phyloP scores from a whole-genome alignment of 2,113 vertebrate species.

The Channa argus region DNA sequence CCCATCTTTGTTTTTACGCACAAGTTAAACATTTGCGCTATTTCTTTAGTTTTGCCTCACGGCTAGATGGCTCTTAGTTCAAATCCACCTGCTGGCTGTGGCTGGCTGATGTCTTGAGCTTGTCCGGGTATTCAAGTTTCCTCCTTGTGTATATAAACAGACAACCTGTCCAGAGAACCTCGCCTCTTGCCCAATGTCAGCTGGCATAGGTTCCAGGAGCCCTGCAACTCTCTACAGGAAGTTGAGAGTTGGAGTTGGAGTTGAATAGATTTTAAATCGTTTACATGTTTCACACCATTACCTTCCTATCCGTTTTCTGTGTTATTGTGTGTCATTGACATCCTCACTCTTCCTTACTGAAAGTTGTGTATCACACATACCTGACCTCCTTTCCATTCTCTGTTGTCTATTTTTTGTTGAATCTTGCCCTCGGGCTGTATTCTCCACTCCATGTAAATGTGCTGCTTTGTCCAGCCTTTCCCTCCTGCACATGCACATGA shows the following conservation, averaged over 20 bases:
- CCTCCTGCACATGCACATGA: neutral
- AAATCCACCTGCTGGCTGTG: no score
- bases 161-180: no score
- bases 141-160: no score
- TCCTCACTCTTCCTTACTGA: neutral
- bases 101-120: no score
- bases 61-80: neutral
- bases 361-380: constrained; percentile 30
- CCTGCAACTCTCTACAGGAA: no score
- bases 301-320: neutral
- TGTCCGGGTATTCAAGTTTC: no score
- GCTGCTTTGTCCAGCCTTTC: constrained; percentile 17
- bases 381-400: constrained; percentile 47
- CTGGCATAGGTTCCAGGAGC: no score
- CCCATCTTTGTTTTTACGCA: no score
- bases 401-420: constrained; percentile 32
- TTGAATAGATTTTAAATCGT: no score
- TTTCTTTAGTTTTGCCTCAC: neutral
- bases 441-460: constrained; percentile 35
- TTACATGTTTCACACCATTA: neutral
- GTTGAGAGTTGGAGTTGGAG: no score
- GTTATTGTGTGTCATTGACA: neutral
- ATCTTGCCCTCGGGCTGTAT: constrained; percentile 11
- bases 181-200: no score
- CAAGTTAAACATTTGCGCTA: neutral